phyloP scores from a whole-genome alignment of 2,888 invertebrate species.

The Penaeus monodon region DNA sequence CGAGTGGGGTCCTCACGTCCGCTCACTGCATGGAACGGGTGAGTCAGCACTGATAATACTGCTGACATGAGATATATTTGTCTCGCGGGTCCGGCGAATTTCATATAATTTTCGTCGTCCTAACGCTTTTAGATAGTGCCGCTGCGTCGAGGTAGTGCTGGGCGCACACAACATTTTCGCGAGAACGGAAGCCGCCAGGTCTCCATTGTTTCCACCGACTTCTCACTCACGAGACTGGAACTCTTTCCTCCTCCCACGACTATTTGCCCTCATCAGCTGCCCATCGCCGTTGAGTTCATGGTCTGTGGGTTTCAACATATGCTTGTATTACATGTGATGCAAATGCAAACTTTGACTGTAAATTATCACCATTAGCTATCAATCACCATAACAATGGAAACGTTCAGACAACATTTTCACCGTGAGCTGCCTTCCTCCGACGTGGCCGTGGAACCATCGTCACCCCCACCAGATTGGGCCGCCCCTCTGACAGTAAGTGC shows the following conservation, averaged over 20 bases:
- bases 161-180: slow-evolving; percentile 61
- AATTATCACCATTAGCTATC: no score
- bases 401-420: slow-evolving; percentile 12
- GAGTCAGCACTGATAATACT: not conserved
- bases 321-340: no score
- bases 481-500: slow-evolving; percentile 29
- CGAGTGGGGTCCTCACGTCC: slow-evolving; percentile 65
- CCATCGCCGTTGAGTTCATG: slow-evolving; percentile 15
- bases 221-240: slow-evolving; percentile 38
- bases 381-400: not conserved
- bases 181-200: slow-evolving; percentile 24
- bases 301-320: not conserved
- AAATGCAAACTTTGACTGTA: no score
- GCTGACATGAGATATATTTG: not conserved
- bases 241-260: slow-evolving; percentile 27
- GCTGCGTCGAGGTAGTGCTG: slow-evolving; percentile 46
- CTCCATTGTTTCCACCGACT: slow-evolving; percentile 15
- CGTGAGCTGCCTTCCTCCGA: slow-evolving; percentile 23
- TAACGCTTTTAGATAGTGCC: not conserved
- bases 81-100: not conserved
- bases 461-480: slow-evolving; percentile 34
- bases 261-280: slow-evolving; percentile 40
- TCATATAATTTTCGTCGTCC: no score
- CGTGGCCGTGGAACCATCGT: not conserved
- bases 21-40: slow-evolving; percentile 65